Evolutionary conservation across 2,113 vertebrate genomes (phyloP).

Genomic region (Corythaeola cristata): DNA sequence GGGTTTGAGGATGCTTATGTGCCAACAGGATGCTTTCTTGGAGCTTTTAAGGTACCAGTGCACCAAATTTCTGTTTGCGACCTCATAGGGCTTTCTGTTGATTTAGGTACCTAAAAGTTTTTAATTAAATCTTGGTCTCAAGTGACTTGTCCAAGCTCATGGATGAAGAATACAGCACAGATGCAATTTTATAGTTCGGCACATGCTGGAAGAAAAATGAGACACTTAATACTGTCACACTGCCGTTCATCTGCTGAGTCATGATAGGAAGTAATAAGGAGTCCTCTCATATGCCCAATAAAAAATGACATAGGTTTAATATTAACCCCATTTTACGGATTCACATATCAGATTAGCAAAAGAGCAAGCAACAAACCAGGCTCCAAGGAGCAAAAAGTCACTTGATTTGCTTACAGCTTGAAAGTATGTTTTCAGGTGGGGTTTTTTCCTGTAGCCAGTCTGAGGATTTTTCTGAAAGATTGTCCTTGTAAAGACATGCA

Average conservation of each 20-base stretch:
- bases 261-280: background rate
- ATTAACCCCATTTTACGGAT: background rate
- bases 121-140: background rate
- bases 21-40: background rate
- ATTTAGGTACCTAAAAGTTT: background rate
- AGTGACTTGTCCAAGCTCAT: background rate
- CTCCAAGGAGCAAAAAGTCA: background rate
- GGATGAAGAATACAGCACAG: background rate
- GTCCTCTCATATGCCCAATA: background rate
- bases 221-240: background rate
- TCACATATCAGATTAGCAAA: background rate
- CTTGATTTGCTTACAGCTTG: background rate
- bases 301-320: background rate
- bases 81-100: background rate
- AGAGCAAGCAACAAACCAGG: background rate
- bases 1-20: background rate
- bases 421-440: background rate
- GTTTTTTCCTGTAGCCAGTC: background rate
- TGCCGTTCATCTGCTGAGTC: background rate
- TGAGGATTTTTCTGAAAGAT: background rate
- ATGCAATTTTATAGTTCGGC: background rate
- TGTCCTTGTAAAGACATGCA: slow-evolving; percentile 60
- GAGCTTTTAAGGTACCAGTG: background rate
- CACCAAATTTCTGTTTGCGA: background rate
- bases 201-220: background rate